phyloP scores from a whole-genome alignment of 2,797 vertebrate species.

The Tragopan temminckii region DNA sequence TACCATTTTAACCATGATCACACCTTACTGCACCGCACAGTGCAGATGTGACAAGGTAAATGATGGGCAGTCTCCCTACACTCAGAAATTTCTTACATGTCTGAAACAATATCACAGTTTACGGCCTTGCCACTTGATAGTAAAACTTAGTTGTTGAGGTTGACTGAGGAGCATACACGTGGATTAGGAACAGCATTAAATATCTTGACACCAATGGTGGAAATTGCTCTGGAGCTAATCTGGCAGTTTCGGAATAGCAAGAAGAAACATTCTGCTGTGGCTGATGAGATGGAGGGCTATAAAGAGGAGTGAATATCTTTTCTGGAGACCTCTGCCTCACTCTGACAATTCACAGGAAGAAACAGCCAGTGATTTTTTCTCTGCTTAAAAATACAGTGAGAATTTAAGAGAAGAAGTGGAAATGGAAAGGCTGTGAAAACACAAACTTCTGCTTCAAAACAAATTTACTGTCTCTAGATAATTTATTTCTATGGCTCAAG shows the following conservation, averaged over 20 bases:
- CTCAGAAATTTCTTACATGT: constrained; percentile 75
- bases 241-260: constrained; percentile 79
- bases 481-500: constrained; percentile 81
- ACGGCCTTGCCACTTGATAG: constrained; percentile 75
- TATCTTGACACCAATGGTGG: constrained; percentile 77
- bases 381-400: constrained; percentile 77
- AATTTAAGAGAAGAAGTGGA: constrained; percentile 79
- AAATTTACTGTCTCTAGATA: constrained; percentile 74
- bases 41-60: background rate
- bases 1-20: background rate
- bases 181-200: constrained; percentile 81
- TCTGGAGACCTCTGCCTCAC: constrained; percentile 72
- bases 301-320: constrained; percentile 81
- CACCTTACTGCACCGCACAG: background rate
- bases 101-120: constrained; percentile 79
- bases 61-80: background rate
- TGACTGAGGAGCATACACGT: constrained; percentile 83
- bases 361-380: constrained; percentile 60
- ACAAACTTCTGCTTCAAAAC: constrained; percentile 68
- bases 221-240: constrained; percentile 79
- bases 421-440: constrained; percentile 65
- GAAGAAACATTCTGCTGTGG: constrained; percentile 78
- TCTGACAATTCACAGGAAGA: constrained; percentile 78
- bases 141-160: constrained; percentile 80
- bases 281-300: constrained; percentile 83